Conservation (phyloP, 2,113 vertebrate species). For the Egretta garzetta region DNA sequence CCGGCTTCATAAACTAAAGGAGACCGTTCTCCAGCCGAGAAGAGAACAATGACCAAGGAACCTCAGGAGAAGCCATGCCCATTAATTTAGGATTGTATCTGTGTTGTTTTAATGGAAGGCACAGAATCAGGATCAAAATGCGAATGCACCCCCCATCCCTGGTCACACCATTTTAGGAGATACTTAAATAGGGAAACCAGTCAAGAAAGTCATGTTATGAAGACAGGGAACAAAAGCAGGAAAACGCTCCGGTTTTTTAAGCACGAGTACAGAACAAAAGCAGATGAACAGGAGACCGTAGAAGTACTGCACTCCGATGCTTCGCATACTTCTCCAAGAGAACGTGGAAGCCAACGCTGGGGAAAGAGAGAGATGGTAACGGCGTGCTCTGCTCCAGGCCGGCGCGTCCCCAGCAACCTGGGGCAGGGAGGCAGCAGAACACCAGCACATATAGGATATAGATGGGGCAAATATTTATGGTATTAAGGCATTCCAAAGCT, state of each 20-base stretch:
- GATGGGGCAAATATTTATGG: neutral
- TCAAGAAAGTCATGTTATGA: accelerated
- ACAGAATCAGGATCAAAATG: neutral
- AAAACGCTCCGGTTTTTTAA: neutral
- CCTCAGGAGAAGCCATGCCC: neutral
- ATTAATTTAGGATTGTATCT: neutral
- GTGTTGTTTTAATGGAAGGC: neutral
- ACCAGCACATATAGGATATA: accelerated
- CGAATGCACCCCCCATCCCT: neutral
- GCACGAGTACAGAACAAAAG: neutral
- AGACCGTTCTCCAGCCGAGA: neutral
- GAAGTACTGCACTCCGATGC: neutral
- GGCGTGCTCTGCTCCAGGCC: neutral
- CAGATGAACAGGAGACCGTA: neutral
- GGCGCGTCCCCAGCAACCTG: accelerated
- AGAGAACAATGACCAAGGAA: neutral
- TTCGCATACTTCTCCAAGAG: accelerated
- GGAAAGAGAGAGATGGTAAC: neutral
- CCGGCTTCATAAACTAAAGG: neutral
- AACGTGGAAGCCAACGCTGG: accelerated
- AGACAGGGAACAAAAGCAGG: neutral
- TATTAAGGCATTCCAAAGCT: neutral
- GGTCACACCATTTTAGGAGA: neutral
- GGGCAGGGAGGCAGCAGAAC: neutral
- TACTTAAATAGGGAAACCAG: neutral